Evolutionary conservation across 2,888 invertebrate genomes (phyloP).

Genomic region (Synanthedon formicaeformis): DNA sequence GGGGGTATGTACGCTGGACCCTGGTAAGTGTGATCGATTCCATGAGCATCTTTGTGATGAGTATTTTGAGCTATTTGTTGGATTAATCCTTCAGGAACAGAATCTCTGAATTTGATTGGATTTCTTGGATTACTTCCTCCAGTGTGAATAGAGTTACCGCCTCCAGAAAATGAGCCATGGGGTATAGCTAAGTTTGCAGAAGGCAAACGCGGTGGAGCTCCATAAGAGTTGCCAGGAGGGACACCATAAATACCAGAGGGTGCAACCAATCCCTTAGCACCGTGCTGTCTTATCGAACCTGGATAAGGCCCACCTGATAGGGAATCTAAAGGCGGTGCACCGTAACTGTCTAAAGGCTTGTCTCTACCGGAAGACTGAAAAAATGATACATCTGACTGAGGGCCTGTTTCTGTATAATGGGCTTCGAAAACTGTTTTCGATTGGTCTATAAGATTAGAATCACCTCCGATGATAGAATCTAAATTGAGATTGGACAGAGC

Average conservation of each 20-base stretch:
- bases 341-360: conserved; percentile 42
- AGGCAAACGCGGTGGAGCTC: conserved; percentile 41
- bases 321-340: conserved; percentile 56
- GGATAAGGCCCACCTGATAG: conserved; percentile 49
- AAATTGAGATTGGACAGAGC: conserved; percentile 50
- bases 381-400: conserved; percentile 5
- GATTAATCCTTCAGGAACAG: conserved; percentile 77
- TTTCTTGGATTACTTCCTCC: conserved; percentile 62
- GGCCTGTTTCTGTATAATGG: conserved; percentile 53
- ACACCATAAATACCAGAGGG: conserved; percentile 74
- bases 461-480: conserved; percentile 54
- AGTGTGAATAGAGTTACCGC: conserved; percentile 29
- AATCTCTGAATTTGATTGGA: conserved; percentile 80
- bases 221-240: conserved; percentile 66
- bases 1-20: conserved; percentile 74
- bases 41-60: conserved; percentile 72
- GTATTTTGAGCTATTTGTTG: conserved; percentile 75
- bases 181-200: conserved; percentile 47
- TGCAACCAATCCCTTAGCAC: conserved; percentile 67
- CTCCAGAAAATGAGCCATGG: conserved; percentile 54
- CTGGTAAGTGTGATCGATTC: conserved; percentile 62
- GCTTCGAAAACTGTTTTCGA: conserved; percentile 64
- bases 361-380: conserved; percentile 10
- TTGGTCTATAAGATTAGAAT: conserved; percentile 59
- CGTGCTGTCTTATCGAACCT: conserved; percentile 44